These are phyloP conservation scores for Folsomia candida DNA, from an alignment of 2,888 invertebrate species.

Conservation along the genomic window DNA sequence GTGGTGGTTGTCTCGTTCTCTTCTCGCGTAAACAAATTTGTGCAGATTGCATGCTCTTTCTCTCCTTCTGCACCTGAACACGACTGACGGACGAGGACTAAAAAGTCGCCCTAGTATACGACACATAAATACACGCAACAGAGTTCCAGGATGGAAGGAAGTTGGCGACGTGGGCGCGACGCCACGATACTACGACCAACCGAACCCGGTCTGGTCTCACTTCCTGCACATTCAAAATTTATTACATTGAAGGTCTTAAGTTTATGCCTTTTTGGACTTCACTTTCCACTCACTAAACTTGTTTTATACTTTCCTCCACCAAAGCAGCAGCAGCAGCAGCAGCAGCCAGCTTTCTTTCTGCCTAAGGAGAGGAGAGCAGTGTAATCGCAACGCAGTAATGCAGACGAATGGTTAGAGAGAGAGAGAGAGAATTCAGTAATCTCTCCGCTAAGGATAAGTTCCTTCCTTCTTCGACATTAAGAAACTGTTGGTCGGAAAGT, in stretches of 20 bases:
- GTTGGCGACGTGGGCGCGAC: background rate
- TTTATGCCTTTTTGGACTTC: conserved; percentile 8
- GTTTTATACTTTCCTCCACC: conserved; percentile 2
- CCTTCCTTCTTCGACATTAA: background rate
- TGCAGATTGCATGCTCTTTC: no score
- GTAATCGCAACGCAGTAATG: conserved; percentile 3
- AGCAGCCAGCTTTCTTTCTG: background rate
- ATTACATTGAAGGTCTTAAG: conserved; percentile 5
- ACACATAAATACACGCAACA: no score
- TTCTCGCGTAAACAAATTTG: background rate
- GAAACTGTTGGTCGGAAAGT: background rate
- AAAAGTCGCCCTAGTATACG: no score
- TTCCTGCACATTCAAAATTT: conserved; percentile 3
- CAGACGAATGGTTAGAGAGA: background rate
- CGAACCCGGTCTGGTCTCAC: background rate
- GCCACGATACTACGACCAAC: background rate
- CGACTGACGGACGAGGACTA: no score
- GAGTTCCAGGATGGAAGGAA: no score
- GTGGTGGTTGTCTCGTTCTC: no score
- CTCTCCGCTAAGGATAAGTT: background rate
- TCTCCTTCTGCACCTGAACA: background rate
- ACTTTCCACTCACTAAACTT: conserved; percentile 7
- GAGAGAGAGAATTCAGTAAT: background rate
- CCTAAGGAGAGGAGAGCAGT: background rate
- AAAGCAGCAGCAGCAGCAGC: no score